A percentile compares a stretch with the other conserved stretches of the same genome.
These are phyloP conservation scores for Excalfactoria chinensis DNA, from an alignment of 2,113 vertebrate genomes.

Conservation along the genomic window DNA sequence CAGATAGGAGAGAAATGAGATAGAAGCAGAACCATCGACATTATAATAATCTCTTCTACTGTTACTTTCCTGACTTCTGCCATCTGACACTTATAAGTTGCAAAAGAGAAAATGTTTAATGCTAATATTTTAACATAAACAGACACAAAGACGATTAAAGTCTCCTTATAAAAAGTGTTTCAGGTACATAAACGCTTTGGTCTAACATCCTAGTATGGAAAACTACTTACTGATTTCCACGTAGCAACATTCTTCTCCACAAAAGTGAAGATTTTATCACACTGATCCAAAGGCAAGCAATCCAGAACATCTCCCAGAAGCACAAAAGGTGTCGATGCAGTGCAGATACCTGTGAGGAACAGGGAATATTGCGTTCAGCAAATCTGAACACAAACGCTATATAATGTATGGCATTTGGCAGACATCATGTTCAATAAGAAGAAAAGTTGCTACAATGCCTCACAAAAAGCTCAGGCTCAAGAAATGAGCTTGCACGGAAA, in stretches of 20 bases:
- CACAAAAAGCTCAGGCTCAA: background rate
- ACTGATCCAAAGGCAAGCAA: conserved; percentile 95
- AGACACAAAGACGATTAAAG: background rate
- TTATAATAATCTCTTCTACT: background rate
- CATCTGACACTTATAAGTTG: background rate
- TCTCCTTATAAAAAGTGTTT: background rate
- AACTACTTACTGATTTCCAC: conserved; percentile 92
- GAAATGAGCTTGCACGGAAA: background rate
- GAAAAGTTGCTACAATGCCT: background rate
- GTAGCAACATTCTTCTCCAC: conserved; percentile 98
- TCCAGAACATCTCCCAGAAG: conserved; percentile 95
- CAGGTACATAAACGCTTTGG: background rate
- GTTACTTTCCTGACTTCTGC: background rate
- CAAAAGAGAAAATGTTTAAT: background rate
- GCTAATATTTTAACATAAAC: background rate
- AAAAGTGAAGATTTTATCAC: conserved; percentile 96
- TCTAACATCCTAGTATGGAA: background rate
- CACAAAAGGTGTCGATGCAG: conserved; percentile 94
- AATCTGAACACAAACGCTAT: background rate
- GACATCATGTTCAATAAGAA: background rate
- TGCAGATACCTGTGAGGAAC: conserved; percentile 88
- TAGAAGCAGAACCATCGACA: background rate
- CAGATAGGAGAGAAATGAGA: background rate
- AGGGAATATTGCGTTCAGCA: background rate
- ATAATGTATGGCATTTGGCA: background rate